These are phyloP conservation scores for Conistra vaccinii DNA, from an alignment of 2,888 invertebrate genomes.

Conservation along the genomic window DNA sequence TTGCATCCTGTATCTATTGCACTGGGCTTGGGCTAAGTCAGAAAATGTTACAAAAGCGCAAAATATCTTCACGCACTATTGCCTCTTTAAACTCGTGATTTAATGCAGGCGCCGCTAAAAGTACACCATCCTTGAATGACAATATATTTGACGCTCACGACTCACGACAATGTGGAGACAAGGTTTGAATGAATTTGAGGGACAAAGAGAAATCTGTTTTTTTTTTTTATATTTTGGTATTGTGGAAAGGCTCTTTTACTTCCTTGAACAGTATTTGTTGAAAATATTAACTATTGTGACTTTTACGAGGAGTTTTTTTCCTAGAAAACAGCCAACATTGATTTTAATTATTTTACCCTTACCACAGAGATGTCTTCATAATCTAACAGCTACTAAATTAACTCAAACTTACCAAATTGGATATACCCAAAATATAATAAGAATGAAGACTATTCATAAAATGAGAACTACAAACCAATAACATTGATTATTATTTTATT, in stretches of 20 bases:
- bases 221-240: neutral
- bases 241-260: neutral
- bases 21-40: neutral
- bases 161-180: slow-evolving; percentile 18
- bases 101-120: slow-evolving; percentile 44
- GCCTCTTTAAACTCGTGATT: slow-evolving; percentile 14
- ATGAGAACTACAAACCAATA: slow-evolving; percentile 28
- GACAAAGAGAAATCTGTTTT: slow-evolving; percentile 27
- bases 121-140: slow-evolving; percentile 33
- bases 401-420: neutral
- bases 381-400: neutral
- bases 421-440: neutral
- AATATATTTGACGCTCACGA: slow-evolving; percentile 27
- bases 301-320: too few species aligned
- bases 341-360: neutral
- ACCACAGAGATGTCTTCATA: neutral
- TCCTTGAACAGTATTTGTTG: neutral
- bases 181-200: slow-evolving; percentile 32
- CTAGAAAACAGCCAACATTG: neutral
- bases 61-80: slow-evolving; percentile 16
- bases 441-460: slow-evolving; percentile 3
- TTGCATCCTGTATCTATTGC: neutral
- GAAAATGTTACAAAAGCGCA: neutral
- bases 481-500: slow-evolving; percentile 51
- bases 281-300: neutral